Evolutionary conservation across 2,888 invertebrate genomes (phyloP), one percentile per base, ranked within the genome.

Genomic region (Epirrhoe alternata): DNA sequence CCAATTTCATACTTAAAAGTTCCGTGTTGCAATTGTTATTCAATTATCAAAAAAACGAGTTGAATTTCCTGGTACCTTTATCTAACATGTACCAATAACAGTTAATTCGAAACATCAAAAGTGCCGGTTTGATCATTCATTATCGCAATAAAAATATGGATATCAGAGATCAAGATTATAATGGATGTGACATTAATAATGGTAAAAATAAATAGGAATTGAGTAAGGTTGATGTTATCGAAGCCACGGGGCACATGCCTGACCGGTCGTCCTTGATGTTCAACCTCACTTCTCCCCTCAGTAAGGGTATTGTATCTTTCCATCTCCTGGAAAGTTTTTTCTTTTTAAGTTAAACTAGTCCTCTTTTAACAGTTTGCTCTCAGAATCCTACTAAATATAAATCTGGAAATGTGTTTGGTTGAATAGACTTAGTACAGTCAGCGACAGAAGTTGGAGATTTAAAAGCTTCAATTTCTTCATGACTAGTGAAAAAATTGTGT

Each of bases 241-340:
- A 64, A 70, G 68, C 71, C 68, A 75, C 75, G 64, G 75, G 72
- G 70, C 62, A 64, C 60, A 55, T 64, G 54, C 47, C 61, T 64
- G 56, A 76, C 74, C 71, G 70, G 76, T 61, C 62, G 70, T 64
- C 76, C 76, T 76, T 75, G 75, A 64, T 51, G 63, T 56, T 69
- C 60, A 64, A 66, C 71, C 66, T 51, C 58, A 64, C 57, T 5
- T 30, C 30, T 61, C 47, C 58, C 58, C 51, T 50, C 1, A 24
- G 24, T 24, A 24, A 24, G 24, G 24, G 51, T 49, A 45, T 52
- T 67, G 63, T 61, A 53, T 68, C 55, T 60, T 56, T 60, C 47
- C 3, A 63, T 66, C 50, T 54, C 47, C 54, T 54, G 35, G 33
- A 52, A 52, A 55, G 45, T 42, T 54, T 45, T 47, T 47, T 47